A percentile compares a stretch with the other conserved stretches of the same genome.
Conservation (phyloP, 1,140 invertebrate species). For the Platorchestia sp. region DNA sequence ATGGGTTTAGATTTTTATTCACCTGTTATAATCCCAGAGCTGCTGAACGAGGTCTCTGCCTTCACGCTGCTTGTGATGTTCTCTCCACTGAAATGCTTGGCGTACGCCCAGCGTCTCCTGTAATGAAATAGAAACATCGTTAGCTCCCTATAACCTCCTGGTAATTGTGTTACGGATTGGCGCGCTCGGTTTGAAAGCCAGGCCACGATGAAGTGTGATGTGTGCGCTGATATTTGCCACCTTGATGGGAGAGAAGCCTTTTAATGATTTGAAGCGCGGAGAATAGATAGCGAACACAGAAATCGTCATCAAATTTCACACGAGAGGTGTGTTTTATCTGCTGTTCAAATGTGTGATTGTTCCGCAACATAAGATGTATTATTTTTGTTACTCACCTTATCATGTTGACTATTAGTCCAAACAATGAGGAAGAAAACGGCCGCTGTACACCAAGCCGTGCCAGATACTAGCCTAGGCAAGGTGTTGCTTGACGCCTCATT, state of each 20-base stretch:
- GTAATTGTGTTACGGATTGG: neutral
- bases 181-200: neutral
- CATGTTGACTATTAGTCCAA: conserved; percentile 10
- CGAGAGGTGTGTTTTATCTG: neutral
- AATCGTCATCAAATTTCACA: neutral
- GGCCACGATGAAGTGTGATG: no score
- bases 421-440: neutral
- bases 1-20: neutral
- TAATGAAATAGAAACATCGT: neutral
- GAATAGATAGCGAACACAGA: neutral
- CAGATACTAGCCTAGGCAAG: neutral
- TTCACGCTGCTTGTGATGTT: neutral
- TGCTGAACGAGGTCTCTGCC: neutral
- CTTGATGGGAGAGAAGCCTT: neutral
- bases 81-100: conserved; percentile 7
- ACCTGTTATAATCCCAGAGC: conserved; percentile 24
- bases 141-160: neutral
- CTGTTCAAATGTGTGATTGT: neutral
- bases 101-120: neutral
- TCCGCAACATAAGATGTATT: neutral
- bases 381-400: neutral
- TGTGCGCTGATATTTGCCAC: no score
- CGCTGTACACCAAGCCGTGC: neutral
- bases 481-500: neutral
- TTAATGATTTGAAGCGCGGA: neutral